A percentile compares a stretch with the other conserved stretches of the same genome.
Evolutionary conservation across 2,113 vertebrate species (phyloP).

Genomic region (Catharus bicknelli): DNA sequence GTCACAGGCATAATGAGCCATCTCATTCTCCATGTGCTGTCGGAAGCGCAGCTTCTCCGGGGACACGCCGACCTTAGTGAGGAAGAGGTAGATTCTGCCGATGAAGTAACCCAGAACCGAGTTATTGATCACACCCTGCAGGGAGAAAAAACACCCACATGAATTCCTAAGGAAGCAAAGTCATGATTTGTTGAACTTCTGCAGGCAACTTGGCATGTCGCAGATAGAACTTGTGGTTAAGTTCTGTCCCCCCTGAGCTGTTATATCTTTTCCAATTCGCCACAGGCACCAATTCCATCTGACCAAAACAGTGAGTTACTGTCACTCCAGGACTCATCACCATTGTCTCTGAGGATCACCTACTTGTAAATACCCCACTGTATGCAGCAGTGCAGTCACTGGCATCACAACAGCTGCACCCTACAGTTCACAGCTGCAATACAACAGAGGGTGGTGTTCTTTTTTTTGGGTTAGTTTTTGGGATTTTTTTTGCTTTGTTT

Average conservation of each 20-base stretch:
- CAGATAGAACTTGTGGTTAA: background rate
- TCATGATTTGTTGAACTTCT: background rate
- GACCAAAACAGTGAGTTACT: background rate
- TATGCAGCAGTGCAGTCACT: background rate
- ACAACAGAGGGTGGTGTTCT: background rate
- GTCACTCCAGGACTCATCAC: background rate
- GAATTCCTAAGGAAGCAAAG: background rate
- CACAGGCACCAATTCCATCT: background rate
- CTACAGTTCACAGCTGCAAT: background rate
- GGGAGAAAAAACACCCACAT: background rate
- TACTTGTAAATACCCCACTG: background rate
- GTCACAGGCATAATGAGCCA: slow-evolving; percentile 99
- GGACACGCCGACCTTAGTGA: slow-evolving; percentile 90
- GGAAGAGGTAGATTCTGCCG: slow-evolving; percentile 98
- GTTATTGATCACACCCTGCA: slow-evolving; percentile 96
- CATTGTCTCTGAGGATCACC: background rate
- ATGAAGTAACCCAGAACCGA: slow-evolving; percentile 98
- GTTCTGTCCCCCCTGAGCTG: background rate
- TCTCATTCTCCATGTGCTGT: slow-evolving; percentile 99
- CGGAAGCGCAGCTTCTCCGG: slow-evolving; percentile 96
- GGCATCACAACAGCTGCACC: background rate
- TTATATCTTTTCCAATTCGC: background rate
- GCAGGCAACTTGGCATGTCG: background rate
- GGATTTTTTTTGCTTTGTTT: background rate
- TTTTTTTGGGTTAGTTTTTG: background rate